Evolutionary conservation across 2,797 vertebrate species (phyloP), one percentile per base, ranked within the genome.

Genomic region (Gambusia yucatana): DNA sequence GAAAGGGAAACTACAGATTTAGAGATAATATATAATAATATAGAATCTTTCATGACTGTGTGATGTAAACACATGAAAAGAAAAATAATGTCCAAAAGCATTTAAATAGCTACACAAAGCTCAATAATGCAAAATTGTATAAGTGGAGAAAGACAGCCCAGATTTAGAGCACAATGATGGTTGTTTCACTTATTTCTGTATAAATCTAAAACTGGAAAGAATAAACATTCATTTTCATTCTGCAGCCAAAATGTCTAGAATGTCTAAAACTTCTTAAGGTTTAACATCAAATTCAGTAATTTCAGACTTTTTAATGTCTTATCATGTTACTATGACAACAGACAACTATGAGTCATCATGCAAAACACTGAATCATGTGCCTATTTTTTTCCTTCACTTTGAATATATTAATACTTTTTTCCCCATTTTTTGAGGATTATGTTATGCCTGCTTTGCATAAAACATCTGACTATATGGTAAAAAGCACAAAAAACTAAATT

Each of bases 311-410:
- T 77, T 39, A 75, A 77, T 47, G 30, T 36, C 28, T 28, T 48
- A 63, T 47, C 57, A 33, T 63, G 43, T 63, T 65, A 13, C 77
- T 71, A 61, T 71, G 72, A 52, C 75, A 74, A 59, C 82, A 25
- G 46, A 28, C 10, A 57, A 44, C 13, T 39, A 55, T 77, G 50
- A 80, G 43, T 77, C 75, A 79, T 79, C 61, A 48, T 71, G 14
- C 70, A 61, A 67, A 41, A 36, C 41, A 39, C 43, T 36, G 41
- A 16, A 33, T 55, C n/a, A 43, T 36, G 59, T 11, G 3, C 13
- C 1, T 52, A 9, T 72, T 52, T 55, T 30, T 61, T 57, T 7
- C 6, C 6, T 30, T 2, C 2, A 48, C 30, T 44, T 75, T 55
- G 28, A 55, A 16, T 57, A 33, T 1, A 25, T 25, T 43, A 6